These are phyloP conservation scores for Melanotaenia boesemani DNA, from an alignment of 2,797 vertebrate species.

Conservation along the genomic window DNA sequence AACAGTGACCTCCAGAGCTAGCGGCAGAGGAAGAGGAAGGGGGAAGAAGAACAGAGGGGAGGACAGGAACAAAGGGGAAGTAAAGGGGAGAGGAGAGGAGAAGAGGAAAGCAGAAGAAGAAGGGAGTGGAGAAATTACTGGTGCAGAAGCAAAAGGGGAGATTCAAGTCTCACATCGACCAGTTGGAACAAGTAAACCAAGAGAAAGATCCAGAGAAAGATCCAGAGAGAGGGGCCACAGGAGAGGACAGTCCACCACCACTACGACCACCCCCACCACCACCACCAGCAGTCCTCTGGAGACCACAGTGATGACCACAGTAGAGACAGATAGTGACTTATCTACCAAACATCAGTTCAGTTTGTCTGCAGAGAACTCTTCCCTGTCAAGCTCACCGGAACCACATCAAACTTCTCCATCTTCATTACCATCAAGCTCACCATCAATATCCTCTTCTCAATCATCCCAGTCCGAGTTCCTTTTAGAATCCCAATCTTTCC, in stretches of 20 bases:
- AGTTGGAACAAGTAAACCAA: slow-evolving; percentile 69
- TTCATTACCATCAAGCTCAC: not conserved
- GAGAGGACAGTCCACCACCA: slow-evolving; percentile 70
- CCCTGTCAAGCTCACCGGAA: slow-evolving; percentile 10
- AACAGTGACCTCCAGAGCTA: slow-evolving; percentile 63
- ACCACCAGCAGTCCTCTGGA: slow-evolving; percentile 30
- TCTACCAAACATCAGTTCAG: slow-evolving; percentile 22
- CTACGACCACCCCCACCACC: slow-evolving; percentile 25
- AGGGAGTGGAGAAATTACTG: slow-evolving; percentile 67
- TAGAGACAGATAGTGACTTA: slow-evolving; percentile 21
- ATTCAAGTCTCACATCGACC: slow-evolving; percentile 77
- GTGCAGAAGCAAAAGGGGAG: slow-evolving; percentile 78
- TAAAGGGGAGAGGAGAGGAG: slow-evolving; percentile 59
- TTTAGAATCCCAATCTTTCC: slow-evolving; percentile 19
- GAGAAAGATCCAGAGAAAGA: slow-evolving; percentile 74
- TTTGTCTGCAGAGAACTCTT: slow-evolving; percentile 36
- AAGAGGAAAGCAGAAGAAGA: slow-evolving; percentile 69
- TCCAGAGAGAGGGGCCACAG: slow-evolving; percentile 78
- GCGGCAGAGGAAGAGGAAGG: slow-evolving; percentile 66
- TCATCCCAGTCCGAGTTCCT: slow-evolving; percentile 20
- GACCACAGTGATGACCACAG: slow-evolving; percentile 31
- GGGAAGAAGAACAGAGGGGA: slow-evolving; percentile 76
- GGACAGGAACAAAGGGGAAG: slow-evolving; percentile 69
- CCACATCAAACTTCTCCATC: slow-evolving; percentile 18
- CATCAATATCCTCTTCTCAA: slow-evolving; percentile 13